phyloP scores from a whole-genome alignment of 2,797 vertebrate species.

The Delichon dasypus region DNA sequence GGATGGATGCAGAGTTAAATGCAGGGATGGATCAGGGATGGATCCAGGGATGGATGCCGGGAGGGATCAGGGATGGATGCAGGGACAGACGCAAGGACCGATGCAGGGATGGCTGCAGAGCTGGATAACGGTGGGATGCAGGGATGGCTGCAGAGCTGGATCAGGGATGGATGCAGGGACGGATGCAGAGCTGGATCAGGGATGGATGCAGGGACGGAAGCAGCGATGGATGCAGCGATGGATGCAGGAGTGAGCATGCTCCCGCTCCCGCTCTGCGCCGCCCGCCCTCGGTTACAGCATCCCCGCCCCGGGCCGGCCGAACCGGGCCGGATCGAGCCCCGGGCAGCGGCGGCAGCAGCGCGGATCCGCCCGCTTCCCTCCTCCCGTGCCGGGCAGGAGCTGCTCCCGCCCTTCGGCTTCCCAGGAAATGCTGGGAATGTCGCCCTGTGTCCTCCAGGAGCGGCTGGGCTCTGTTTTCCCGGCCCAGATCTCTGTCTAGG shows the following conservation, averaged over 20 bases:
- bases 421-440: background rate
- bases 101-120: too few relatives aligned
- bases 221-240: background rate
- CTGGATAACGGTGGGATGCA: rapidly evolving
- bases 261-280: conserved; percentile 24
- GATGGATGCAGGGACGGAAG: rapidly evolving
- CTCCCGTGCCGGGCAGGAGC: background rate
- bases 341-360: background rate
- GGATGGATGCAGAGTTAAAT: too few relatives aligned
- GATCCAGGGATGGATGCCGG: too few relatives aligned
- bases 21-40: too few relatives aligned
- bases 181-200: background rate
- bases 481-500: background rate
- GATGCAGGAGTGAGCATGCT: conserved; percentile 57
- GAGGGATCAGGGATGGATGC: too few relatives aligned
- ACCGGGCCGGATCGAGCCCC: background rate
- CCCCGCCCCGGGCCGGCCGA: background rate
- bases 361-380: background rate
- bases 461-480: background rate
- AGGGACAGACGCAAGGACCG: too few relatives aligned
- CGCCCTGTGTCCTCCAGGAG: rapidly evolving
- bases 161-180: rapidly evolving
- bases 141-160: too few relatives aligned
- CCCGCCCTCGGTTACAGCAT: background rate
- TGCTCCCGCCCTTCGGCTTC: background rate